A percentile compares a stretch with the other conserved stretches of the same genome.
Evolutionary conservation across 2,113 vertebrate species (phyloP).

Genomic region (Ranitomeya variabilis): DNA sequence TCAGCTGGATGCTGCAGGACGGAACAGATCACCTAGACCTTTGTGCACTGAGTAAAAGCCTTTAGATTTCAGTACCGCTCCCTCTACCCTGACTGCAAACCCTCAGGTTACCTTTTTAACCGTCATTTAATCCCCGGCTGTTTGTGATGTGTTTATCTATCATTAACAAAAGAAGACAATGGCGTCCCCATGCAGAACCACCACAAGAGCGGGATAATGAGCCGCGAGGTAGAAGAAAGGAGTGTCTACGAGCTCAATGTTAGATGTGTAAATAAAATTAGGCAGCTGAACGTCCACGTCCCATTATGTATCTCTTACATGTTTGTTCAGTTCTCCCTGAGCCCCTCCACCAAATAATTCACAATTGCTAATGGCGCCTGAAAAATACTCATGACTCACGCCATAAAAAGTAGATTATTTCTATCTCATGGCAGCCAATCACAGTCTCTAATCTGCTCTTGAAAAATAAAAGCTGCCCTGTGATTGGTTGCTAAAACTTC

Average conservation of each 20-base stretch:
- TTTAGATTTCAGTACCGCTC: constrained; percentile 1
- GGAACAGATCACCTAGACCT: not conserved
- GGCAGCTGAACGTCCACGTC: constrained; percentile 46
- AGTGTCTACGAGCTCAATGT: constrained; percentile 31
- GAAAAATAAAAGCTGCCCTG: no score
- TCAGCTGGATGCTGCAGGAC: not conserved
- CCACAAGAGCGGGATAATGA: constrained; percentile 38
- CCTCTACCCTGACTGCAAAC: constrained; percentile 2
- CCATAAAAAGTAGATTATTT: not conserved
- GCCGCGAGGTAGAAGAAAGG: not conserved
- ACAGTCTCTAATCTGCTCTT: no score
- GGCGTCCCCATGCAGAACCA: not conserved
- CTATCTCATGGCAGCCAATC: no score
- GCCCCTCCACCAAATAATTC: constrained; percentile 2
- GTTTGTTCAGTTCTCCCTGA: constrained; percentile 54
- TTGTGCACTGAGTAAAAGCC: not conserved
- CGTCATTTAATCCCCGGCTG: not conserved
- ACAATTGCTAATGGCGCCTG: constrained; percentile 26
- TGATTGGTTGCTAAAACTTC: no score
- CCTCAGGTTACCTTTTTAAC: not conserved
- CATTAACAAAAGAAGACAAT: constrained; percentile 30
- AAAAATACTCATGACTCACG: not conserved
- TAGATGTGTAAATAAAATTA: constrained; percentile 61
- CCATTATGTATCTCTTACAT: not conserved
- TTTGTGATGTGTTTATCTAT: not conserved